These are phyloP conservation scores for Drosophila seguyi DNA, from an alignment of 1,140 invertebrate genomes.

Conservation along the genomic window DNA sequence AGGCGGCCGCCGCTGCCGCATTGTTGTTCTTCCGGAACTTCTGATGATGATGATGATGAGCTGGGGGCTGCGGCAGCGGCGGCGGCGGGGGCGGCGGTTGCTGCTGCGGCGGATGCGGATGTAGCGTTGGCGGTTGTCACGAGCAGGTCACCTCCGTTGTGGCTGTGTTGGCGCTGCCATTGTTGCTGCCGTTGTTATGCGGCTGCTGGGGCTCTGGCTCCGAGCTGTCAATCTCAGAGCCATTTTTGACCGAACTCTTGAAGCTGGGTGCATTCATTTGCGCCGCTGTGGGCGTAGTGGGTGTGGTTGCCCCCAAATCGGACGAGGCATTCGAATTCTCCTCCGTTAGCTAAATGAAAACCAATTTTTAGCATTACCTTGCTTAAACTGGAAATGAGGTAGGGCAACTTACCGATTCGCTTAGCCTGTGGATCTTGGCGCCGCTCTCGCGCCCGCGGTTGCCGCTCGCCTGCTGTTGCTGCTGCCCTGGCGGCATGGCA, in stretches of 20 bases:
- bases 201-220: slow-evolving; percentile 39
- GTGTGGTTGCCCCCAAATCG: slow-evolving; percentile 60
- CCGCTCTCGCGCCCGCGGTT: slow-evolving; percentile 57
- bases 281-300: slow-evolving; percentile 73
- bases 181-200: slow-evolving; percentile 46
- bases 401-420: slow-evolving; percentile 75
- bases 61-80: slow-evolving; percentile 17
- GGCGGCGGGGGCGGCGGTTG: slow-evolving; percentile 51
- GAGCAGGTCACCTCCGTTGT: slow-evolving; percentile 82
- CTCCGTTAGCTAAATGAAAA: slow-evolving; percentile 59
- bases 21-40: slow-evolving; percentile 84
- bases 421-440: slow-evolving; percentile 67
- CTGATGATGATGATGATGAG: slow-evolving; percentile 66
- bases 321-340: slow-evolving; percentile 83
- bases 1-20: slow-evolving; percentile 80
- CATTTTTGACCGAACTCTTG: slow-evolving; percentile 58
- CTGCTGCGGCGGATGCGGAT: slow-evolving; percentile 42
- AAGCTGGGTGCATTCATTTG: slow-evolving; percentile 77
- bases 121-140: slow-evolving; percentile 80
- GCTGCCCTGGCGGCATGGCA: slow-evolving; percentile 26
- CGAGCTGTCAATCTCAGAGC: slow-evolving; percentile 51
- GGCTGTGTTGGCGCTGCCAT: slow-evolving; percentile 58
- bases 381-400: neutral
- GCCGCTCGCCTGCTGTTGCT: slow-evolving; percentile 14
- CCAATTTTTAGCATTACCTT: neutral